Evolutionary conservation across 2,888 invertebrate species (phyloP), one percentile per base, ranked within the genome.

Genomic region (Drosophila maculinotata): DNA sequence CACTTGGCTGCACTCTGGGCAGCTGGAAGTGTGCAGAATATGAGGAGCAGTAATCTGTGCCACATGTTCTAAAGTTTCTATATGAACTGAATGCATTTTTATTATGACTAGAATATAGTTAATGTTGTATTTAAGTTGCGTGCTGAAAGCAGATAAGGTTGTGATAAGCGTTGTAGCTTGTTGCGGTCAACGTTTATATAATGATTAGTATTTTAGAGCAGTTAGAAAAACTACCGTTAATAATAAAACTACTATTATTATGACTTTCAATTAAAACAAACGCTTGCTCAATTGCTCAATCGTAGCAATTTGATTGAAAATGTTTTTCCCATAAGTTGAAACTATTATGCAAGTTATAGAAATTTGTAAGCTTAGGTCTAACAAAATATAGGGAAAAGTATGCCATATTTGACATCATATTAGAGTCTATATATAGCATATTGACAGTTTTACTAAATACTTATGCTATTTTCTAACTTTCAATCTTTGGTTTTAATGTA

Each of bases 1-100:
- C 81, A 83, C 28, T 79, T 79, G 28, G 59, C 76, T 35, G 76
- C 49, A 6, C 4, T n/a, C 6, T 17, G 9, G 0, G 6, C 15
- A 20, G 41, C 8, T 5, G 58, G 12, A 8, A 28, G 2, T 3
- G 39, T 4, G 9, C 7, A 14, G 2, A 60, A 15, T 5, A 28
- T 4, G 1, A 30, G 2, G 1, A 62, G n/a, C 14, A 52, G 1
- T 14, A 60, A 28, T 8, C 5, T 9, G 4, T 58, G 7, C 52
- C 15, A 20, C 77, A 79, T 81, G 14, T 25, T 36, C 7, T 1
- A 14, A 48, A 1, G 14, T 31, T 23, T 9, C 3, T 20, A 5
- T 8, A 20, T 8, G 6, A 30, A 69, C 54, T 66, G 20, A 42
- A 33, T 44, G 30, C 5, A 38, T 3, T 28, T 12, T 0, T 2